Evolutionary conservation across 2,113 vertebrate species (phyloP).

Genomic region (Perccottus glenii): DNA sequence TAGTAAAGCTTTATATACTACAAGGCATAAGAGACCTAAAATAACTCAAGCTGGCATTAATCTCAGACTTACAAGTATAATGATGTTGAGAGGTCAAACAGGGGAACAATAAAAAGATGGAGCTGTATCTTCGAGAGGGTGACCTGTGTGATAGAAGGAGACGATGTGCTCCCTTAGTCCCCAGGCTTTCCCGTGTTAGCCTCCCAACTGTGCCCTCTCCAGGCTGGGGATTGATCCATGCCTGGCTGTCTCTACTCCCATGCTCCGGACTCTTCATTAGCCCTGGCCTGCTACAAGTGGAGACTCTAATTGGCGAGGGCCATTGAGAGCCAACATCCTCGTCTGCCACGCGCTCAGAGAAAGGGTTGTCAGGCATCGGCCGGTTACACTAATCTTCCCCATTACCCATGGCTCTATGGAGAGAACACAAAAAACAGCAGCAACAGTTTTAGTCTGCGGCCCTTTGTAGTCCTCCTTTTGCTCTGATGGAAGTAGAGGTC

Average conservation of each 20-base stretch:
- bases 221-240: constrained; percentile 57
- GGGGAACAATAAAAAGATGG: constrained; percentile 6
- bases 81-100: constrained; percentile 31
- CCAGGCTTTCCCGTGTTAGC: constrained; percentile 48
- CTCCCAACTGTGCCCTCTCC: constrained; percentile 48
- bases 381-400: constrained; percentile 73
- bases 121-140: constrained; percentile 14
- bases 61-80: constrained; percentile 17
- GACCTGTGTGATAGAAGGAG: constrained; percentile 15
- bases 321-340: constrained; percentile 73
- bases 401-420: constrained; percentile 67
- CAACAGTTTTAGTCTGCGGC: constrained; percentile 27
- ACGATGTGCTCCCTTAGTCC: constrained; percentile 35
- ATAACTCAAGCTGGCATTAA: neutral
- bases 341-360: constrained; percentile 49
- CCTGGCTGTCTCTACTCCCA: constrained; percentile 40
- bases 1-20: constrained; percentile 17
- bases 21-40: constrained; percentile 13
- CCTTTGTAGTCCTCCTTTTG: constrained; percentile 15
- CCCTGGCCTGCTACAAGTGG: constrained; percentile 40
- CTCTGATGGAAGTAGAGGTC: constrained; percentile 32
- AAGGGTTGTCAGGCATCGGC: constrained; percentile 62
- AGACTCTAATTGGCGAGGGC: constrained; percentile 73
- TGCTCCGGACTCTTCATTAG: constrained; percentile 67
- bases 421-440: constrained; percentile 50